Evolutionary conservation across 2,113 vertebrate genomes (phyloP).

Genomic region (Crotalus horridus): DNA sequence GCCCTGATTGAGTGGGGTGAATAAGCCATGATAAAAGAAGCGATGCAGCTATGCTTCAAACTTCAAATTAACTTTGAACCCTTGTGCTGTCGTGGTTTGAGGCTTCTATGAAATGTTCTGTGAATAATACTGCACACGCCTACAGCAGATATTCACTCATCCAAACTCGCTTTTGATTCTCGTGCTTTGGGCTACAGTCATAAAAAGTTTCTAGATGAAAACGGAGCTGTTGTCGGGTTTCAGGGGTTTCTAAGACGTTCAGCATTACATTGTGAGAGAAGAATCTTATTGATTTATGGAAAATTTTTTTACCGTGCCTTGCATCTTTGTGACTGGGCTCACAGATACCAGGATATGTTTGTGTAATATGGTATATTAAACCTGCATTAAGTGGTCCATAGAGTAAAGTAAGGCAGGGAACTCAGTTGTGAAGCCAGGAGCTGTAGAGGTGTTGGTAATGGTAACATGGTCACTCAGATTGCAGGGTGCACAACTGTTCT

Average conservation of each 20-base stretch:
- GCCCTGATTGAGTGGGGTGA: not conserved
- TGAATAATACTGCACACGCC: not conserved
- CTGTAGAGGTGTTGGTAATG: not conserved
- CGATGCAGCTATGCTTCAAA: not conserved
- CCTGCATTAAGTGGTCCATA: not conserved
- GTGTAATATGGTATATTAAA: not conserved
- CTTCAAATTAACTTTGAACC: not conserved
- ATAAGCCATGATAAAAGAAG: not conserved
- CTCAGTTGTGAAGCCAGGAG: not conserved
- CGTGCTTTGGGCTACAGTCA: not conserved
- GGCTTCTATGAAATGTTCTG: not conserved
- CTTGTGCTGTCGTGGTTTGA: not conserved
- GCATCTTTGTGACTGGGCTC: not conserved
- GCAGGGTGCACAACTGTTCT: not conserved
- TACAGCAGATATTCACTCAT: not conserved
- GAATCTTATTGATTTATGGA: not conserved
- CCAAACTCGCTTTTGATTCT: not conserved
- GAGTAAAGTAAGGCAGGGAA: not conserved
- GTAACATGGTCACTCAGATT: not conserved
- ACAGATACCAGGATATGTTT: not conserved
- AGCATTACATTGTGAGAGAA: not conserved
- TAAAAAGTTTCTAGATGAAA: not conserved
- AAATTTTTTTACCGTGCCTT: not conserved
- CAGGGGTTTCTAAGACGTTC: not conserved
- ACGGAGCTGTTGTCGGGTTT: not conserved